Base-by-base conservation (phyloP, 1,140 invertebrate species). In the Panagrolaimus sp. region DNA sequence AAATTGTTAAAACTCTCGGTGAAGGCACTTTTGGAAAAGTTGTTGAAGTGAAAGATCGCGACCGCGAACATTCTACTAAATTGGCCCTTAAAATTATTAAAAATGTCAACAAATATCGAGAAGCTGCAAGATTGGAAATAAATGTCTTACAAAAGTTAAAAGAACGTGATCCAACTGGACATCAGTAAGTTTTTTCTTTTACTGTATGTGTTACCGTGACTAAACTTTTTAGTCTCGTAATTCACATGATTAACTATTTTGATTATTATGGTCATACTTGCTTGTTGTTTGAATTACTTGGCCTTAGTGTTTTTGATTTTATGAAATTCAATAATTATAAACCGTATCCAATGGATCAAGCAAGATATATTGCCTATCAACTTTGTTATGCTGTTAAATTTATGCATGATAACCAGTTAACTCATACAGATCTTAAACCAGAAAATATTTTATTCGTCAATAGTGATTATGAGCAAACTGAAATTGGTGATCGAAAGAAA, bases 21-120 rank as follows among this genome's bases (percentile, higher is more conserved):
- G 96, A 98, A 87, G 96, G 96, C 83, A 98, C 96, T 76, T 99
- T 98, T 89, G 96, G 96, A 84, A 97, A 98, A 89, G 95, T 98
- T 83, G 94, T 97, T 77, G 92, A 97, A 88, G 94, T 97, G 83
- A 21, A 28, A 21, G 52, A 58, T 21, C 1, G 21, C 1, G n/a
- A n/a, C 8, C 21, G 52, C 12, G 52, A 58, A 12, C 21, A 43
- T 43, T 46, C 43, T 26, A 64, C 81, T 44, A 72, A 73, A 47
- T 72, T 95, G 88, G 96, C 96, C 76, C 87, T 99, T 83, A 99
- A 99, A 86, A 96, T 99, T 74, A 98, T 99, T 75, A 98, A 98
- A 86, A 99, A 99, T 88, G 95, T 99, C 69, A 94, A 96, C 83
- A 99, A 99, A 85, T 99, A 99, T 86, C 88, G 95, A 83, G 96